Base-by-base conservation (phyloP, 2,888 invertebrate species). In the Adela reaumurella region DNA sequence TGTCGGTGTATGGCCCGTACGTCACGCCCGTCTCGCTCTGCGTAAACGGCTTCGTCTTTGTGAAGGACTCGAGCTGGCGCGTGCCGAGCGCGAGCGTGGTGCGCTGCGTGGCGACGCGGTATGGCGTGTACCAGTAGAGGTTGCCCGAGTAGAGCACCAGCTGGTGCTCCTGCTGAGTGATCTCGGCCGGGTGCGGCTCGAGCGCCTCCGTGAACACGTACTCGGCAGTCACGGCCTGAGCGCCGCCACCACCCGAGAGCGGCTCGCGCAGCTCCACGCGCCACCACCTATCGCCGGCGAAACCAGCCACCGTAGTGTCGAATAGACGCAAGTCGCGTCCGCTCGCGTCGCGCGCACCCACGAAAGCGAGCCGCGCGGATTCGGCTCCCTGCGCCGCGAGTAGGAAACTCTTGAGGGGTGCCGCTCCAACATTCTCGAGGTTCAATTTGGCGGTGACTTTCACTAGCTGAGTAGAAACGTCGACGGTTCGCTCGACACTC, bases 141-240 rank as follows among this genome's bases (percentile, higher is more conserved):
- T 89, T 93, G 19, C 95, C 96, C 55, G 81, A 83, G 65, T 90
- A 97, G 56, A 90, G 85, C 0, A 99, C 93, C 54, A 95, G 81
- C 63, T 99, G 99, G 60, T 93, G 92, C 61, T 99, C 98, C 53
- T 91, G 88, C 67, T 99, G 99, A 0, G 87, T 83, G 52, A 99
- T 96, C 57, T 89, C 85, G 10, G 86, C 86, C 1, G 99, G 99
- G 70, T 90, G 92, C 0, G 98, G 94, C 24, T 74, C 66, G 20
- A 97, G 74, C 16, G 86, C 81, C 62, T 93, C 90, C 0, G 89
- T 88, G 46, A 87, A 86, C 0, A 92, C 84, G 8, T 85, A 80
- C 62, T 95, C 93, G 0, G 93, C 72, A 29, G 82, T 81, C 18
- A 90, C 64, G 8, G 78, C 67, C 2, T 81, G 70, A 0, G 84